Evolutionary conservation across 2,797 vertebrate species (phyloP), one percentile per base, ranked within the genome.

Genomic region (Typhlichthys subterraneus): DNA sequence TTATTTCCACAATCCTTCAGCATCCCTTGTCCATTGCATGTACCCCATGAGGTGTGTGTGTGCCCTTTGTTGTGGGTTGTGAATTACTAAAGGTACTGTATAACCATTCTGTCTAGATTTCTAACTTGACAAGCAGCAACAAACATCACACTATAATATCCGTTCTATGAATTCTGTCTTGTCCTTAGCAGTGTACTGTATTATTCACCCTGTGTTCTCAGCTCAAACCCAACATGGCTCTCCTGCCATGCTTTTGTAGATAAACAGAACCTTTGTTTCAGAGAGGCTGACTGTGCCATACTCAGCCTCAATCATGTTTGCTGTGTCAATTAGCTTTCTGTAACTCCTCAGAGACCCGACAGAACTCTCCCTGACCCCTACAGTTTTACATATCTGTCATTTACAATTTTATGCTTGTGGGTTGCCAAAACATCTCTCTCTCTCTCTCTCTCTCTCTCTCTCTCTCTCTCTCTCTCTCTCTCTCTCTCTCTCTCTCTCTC

Each of bases 321-420:
- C 48, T 2, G 10, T 64, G 55, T 71, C 60, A 73, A 51, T 74
- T 73, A 65, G 67, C 64, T 67, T 53, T 54, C 61, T 72, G 67
- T 72, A 74, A 88, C 76, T 80, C 74, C 82, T 72, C 63, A 14
- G 69, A 84, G 72, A 73, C 70, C 59, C 71, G 70, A 64, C 75
- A 67, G 81, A 91, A 90, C 86, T 91, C 79, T 80, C 56, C 75
- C 55, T 87, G 84, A 90, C 87, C 90, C 77, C 75, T 72, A 1
- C 64, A 15, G 59, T 87, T 92, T 90, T 91, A 85, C 80, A 88
- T 87, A 86, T 79, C 77, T 85, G 88, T 87, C 89, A 89, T 87
- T 86, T 76, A 72, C 81, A 88, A 91, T 92, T 91, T 89, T 77
- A 85, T 65, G 67, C 84, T 79, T 53, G 57, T 78, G 68, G 77